Evolutionary conservation across 2,888 invertebrate genomes (phyloP).

Genomic region (Dione vanillae): DNA sequence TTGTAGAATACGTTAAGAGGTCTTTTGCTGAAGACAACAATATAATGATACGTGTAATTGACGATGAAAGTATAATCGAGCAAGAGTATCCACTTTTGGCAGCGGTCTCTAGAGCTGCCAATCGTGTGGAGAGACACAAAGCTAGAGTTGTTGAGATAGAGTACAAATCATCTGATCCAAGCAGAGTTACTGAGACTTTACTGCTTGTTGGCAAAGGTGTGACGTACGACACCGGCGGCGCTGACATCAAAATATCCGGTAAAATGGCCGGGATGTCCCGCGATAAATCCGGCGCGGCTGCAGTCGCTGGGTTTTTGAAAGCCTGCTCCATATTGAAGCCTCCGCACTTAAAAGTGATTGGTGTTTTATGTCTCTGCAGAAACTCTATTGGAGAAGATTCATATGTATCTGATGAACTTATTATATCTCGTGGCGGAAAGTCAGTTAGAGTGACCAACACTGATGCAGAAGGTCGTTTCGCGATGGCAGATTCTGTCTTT

Average conservation of each 20-base stretch:
- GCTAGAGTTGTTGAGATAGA: constrained; percentile 86
- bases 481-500: constrained; percentile 92
- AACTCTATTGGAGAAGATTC: constrained; percentile 93
- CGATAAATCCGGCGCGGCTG: constrained; percentile 96
- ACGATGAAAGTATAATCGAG: constrained; percentile 83
- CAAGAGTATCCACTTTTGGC: constrained; percentile 91
- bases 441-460: constrained; percentile 94
- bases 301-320: constrained; percentile 94
- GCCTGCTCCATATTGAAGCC: constrained; percentile 88
- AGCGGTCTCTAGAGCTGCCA: constrained; percentile 90
- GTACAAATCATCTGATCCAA: constrained; percentile 84
- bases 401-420: constrained; percentile 94
- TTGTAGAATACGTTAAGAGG: constrained; percentile 89
- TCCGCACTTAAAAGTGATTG: constrained; percentile 89
- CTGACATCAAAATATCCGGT: constrained; percentile 87
- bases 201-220: constrained; percentile 95
- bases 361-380: constrained; percentile 91
- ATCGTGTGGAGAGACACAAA: constrained; percentile 85
- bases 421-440: constrained; percentile 90
- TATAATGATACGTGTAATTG: constrained; percentile 86
- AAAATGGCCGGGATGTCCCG: constrained; percentile 94
- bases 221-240: constrained; percentile 91
- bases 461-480: constrained; percentile 95
- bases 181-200: constrained; percentile 86
- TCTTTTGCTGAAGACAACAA: constrained; percentile 85